Percentiles rank a stretch among this genome's conserved stretches.
These are phyloP conservation scores for Plemyria rubiginata DNA, from an alignment of 2,888 invertebrate species.

Conservation along the genomic window DNA sequence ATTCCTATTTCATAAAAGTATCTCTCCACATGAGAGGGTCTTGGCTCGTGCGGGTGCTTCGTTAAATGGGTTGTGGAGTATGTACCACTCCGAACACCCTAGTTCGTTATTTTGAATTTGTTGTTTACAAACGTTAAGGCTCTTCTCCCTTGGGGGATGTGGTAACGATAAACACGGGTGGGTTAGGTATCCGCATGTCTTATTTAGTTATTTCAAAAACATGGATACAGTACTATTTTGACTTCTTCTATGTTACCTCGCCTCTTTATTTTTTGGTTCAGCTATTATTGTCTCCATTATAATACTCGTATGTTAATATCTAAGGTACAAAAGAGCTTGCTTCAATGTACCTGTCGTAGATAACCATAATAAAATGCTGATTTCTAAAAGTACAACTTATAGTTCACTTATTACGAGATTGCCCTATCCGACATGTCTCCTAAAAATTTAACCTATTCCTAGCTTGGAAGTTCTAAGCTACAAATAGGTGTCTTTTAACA, in stretches of 20 bases:
- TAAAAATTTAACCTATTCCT: too few species aligned
- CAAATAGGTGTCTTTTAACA: too few species aligned
- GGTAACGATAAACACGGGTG: constrained; percentile 5
- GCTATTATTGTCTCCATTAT: too few species aligned
- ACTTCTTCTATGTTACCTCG: not conserved
- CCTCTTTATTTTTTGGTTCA: too few species aligned
- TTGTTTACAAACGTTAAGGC: constrained; percentile 18
- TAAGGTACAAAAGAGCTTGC: too few species aligned
- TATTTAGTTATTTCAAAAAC: not conserved
- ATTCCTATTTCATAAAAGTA: constrained; percentile 26
- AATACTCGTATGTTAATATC: too few species aligned
- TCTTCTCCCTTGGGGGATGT: constrained; percentile 12
- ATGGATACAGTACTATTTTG: not conserved
- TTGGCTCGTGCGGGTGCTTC: constrained; percentile 25
- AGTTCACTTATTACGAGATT: too few species aligned
- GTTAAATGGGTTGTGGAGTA: constrained; percentile 28
- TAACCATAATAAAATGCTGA: too few species aligned
- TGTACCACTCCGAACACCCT: constrained; percentile 24
- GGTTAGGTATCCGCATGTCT: not conserved
- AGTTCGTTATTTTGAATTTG: constrained; percentile 30
- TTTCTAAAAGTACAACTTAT: too few species aligned
- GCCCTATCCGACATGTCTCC: too few species aligned
- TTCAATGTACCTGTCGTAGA: too few species aligned
- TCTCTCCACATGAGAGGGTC: constrained; percentile 25
- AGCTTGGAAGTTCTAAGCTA: too few species aligned